phyloP scores from a whole-genome alignment of 2,888 invertebrate species.

The Trachelus tabidus region DNA sequence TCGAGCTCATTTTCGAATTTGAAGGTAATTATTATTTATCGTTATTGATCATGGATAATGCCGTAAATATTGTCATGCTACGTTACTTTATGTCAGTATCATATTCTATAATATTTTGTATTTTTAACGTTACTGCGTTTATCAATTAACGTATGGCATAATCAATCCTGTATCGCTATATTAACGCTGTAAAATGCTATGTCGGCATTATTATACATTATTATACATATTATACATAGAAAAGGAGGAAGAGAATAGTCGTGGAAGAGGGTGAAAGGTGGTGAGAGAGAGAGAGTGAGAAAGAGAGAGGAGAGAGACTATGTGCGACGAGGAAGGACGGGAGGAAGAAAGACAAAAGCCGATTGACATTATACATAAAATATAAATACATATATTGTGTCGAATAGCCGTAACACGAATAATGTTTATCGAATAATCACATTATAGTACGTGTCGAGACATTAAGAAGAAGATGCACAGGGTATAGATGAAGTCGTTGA shows the following conservation, averaged over 20 bases:
- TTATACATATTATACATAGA: constrained; percentile 22
- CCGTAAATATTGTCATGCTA: constrained; percentile 42
- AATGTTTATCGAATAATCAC: constrained; percentile 56
- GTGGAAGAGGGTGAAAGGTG: too few relatives aligned
- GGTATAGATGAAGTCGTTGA: constrained; percentile 66
- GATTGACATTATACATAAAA: constrained; percentile 44
- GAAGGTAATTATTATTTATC: constrained; percentile 23
- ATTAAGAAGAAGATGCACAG: constrained; percentile 63
- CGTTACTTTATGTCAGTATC: constrained; percentile 28
- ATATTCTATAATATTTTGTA: constrained; percentile 23
- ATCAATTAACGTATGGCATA: constrained; percentile 29
- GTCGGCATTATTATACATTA: constrained; percentile 60
- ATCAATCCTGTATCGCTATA: constrained; percentile 18
- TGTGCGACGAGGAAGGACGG: background rate
- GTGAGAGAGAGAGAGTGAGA: too few relatives aligned
- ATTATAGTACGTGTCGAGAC: constrained; percentile 60
- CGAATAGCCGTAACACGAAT: constrained; percentile 43
- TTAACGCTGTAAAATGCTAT: constrained; percentile 61
- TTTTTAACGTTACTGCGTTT: background rate
- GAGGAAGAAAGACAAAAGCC: background rate
- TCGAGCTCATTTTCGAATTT: constrained; percentile 23
- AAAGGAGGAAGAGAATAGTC: background rate
- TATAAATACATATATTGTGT: constrained; percentile 49
- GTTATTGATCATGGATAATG: constrained; percentile 30
- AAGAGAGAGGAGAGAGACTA: background rate